These are phyloP conservation scores for Oryctolagus cuniculus DNA, from an alignment of 2,113 vertebrate genomes.

Conservation along the genomic window mOryCun1.1 NC_091437.1:8302001-8302500, in stretches of 20 bases:
- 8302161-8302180: neutral
- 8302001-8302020: no score
- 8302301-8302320: neutral
- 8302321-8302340: neutral
- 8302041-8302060: no score
- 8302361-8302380: neutral
- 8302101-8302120: neutral
- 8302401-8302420: neutral
- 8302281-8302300: neutral
- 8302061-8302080: no score
- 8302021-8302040: no score
- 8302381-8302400: neutral
- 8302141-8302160: conserved; percentile 1
- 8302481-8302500: neutral
- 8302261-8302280: neutral
- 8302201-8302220: neutral
- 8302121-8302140: neutral
- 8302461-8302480: neutral
- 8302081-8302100: neutral
- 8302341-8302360: neutral
- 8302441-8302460: neutral
- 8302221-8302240: neutral
- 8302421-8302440: neutral
- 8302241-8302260: neutral
- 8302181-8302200: neutral